phyloP scores from a whole-genome alignment of 2,113 vertebrate species.

The Aramus guarauna region DNA sequence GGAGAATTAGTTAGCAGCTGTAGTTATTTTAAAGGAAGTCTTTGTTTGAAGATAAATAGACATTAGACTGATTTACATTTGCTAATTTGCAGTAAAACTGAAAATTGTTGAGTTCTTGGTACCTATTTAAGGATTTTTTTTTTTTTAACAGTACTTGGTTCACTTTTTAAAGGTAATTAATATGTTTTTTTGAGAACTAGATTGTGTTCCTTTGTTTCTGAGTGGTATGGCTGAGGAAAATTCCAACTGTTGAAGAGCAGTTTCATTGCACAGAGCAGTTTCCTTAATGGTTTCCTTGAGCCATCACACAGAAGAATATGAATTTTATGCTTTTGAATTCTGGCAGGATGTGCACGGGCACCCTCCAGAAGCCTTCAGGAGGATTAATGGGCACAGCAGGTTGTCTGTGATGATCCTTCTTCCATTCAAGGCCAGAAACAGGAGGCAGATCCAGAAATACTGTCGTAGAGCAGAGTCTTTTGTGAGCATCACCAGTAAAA shows the following conservation, averaged over 20 bases:
- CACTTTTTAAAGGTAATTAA: background rate
- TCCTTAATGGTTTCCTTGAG: background rate
- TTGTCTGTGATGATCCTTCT: background rate
- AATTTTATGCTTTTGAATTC: background rate
- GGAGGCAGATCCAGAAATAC: background rate
- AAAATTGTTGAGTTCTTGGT: background rate
- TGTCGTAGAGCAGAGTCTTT: background rate
- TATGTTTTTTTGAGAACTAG: background rate
- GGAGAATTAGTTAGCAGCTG: background rate
- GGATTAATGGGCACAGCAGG: rapidly evolving
- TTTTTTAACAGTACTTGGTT: background rate
- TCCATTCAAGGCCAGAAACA: background rate
- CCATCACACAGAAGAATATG: background rate
- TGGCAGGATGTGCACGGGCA: background rate
- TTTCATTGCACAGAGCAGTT: background rate
- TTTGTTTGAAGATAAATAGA: background rate
- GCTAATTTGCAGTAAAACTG: background rate
- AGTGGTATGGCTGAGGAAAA: background rate
- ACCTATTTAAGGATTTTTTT: background rate
- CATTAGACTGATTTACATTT: background rate
- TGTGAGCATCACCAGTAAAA: rapidly evolving
- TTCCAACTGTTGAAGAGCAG: background rate
- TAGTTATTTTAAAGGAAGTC: background rate
- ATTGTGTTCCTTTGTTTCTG: background rate
- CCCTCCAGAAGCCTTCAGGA: background rate